Evolutionary conservation across 2,888 invertebrate genomes (phyloP).

Genomic region (Prosapia bicincta): DNA sequence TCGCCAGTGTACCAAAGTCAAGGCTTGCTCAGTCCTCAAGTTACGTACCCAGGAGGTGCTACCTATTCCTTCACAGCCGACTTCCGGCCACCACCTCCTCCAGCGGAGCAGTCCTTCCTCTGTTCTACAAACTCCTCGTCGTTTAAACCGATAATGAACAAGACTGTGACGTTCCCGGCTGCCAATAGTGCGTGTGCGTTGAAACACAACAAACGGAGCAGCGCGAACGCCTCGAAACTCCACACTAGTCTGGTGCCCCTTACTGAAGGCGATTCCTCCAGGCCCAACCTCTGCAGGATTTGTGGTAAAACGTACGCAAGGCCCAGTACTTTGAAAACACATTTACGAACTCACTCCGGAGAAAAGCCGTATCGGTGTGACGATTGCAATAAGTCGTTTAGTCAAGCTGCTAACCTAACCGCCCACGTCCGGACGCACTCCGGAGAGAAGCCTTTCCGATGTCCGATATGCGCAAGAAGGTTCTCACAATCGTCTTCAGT

Average conservation of each 20-base stretch:
- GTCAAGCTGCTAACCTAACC: slow-evolving; percentile 97
- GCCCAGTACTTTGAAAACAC: slow-evolving; percentile 95
- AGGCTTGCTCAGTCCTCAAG: slow-evolving; percentile 61
- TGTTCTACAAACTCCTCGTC: slow-evolving; percentile 45
- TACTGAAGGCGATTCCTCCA: slow-evolving; percentile 69
- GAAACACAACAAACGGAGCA: neutral
- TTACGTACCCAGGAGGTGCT: slow-evolving; percentile 58
- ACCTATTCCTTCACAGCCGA: slow-evolving; percentile 83
- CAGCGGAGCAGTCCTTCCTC: slow-evolving; percentile 48
- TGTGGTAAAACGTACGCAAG: slow-evolving; percentile 85
- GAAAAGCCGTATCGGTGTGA: slow-evolving; percentile 88
- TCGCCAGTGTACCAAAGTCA: slow-evolving; percentile 60
- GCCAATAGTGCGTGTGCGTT: neutral
- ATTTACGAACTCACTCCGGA: slow-evolving; percentile 93
- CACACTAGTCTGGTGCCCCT: slow-evolving; percentile 16
- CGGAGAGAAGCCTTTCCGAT: slow-evolving; percentile 97
- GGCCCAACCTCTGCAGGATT: slow-evolving; percentile 76
- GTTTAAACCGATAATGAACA: slow-evolving; percentile 55
- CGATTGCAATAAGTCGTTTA: slow-evolving; percentile 95
- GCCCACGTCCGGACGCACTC: slow-evolving; percentile 95
- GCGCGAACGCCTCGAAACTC: neutral
- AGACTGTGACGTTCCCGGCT: slow-evolving; percentile 45
- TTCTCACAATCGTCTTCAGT: slow-evolving; percentile 96
- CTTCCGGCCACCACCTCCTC: slow-evolving; percentile 64
- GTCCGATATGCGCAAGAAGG: slow-evolving; percentile 89